Evolutionary conservation across 2,113 vertebrate genomes (phyloP).

Genomic region (Pseudorhombus dupliciocellatus): DNA sequence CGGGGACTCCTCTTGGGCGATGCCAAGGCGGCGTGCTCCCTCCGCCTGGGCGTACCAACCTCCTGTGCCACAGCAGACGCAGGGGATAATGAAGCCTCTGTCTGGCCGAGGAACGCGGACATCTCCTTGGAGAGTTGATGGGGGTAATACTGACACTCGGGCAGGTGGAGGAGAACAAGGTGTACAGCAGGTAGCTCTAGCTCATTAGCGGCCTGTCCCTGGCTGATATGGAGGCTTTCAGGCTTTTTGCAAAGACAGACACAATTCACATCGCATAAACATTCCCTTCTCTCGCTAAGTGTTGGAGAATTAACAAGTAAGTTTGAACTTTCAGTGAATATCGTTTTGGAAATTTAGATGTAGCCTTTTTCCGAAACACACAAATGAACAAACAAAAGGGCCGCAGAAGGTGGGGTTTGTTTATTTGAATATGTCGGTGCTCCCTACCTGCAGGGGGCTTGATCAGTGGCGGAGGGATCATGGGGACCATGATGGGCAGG

Average conservation of each 20-base stretch:
- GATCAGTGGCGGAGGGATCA: constrained; percentile 97
- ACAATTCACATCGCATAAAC: constrained; percentile 22
- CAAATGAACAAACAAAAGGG: constrained; percentile 1
- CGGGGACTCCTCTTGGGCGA: constrained; percentile 72
- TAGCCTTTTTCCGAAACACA: not conserved
- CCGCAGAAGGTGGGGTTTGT: not conserved
- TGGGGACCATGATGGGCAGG: constrained; percentile 94
- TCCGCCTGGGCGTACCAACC: constrained; percentile 59
- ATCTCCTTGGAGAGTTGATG: constrained; percentile 62
- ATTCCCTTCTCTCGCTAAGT: constrained; percentile 19
- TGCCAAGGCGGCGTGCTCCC: constrained; percentile 69
- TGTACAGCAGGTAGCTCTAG: constrained; percentile 66
- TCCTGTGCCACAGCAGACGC: constrained; percentile 71
- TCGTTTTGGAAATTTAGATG: constrained; percentile 1
- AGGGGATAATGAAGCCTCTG: constrained; percentile 75
- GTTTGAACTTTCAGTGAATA: constrained; percentile 23
- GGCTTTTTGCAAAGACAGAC: constrained; percentile 20
- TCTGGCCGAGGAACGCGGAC: constrained; percentile 58
- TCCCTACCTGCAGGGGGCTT: constrained; percentile 96
- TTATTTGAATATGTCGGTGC: not conserved
- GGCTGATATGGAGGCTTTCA: constrained; percentile 27
- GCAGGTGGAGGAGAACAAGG: constrained; percentile 72
- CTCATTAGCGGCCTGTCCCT: constrained; percentile 61
- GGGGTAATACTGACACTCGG: constrained; percentile 65
- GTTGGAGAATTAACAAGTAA: constrained; percentile 29